A percentile compares a stretch with the other conserved stretches of the same genome.
phyloP scores from a whole-genome alignment of 2,888 invertebrate species.

The Drosophila histrio region DNA sequence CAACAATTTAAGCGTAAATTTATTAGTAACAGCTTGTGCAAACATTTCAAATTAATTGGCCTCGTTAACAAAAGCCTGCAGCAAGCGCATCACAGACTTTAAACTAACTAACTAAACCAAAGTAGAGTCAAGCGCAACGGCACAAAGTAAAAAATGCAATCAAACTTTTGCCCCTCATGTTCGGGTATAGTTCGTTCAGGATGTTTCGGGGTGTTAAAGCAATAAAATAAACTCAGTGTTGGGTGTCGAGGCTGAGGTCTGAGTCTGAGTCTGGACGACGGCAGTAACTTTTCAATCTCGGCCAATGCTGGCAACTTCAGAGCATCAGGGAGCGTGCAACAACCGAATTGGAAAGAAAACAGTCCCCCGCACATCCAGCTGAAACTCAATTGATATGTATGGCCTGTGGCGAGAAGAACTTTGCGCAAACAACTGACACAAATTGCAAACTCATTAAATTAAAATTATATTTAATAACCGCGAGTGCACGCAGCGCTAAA shows the following conservation, averaged over 20 bases:
- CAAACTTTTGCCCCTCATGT: constrained; percentile 71
- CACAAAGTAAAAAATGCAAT: constrained; percentile 64
- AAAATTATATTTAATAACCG: constrained; percentile 79
- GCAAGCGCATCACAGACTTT: constrained; percentile 52
- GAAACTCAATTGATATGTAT: constrained; percentile 70
- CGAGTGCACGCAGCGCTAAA: constrained; percentile 70
- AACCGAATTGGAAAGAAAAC: constrained; percentile 35
- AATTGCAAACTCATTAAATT: constrained; percentile 80
- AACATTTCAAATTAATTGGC: constrained; percentile 69
- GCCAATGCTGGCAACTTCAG: constrained; percentile 63
- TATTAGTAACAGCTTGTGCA: constrained; percentile 73
- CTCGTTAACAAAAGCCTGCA: constrained; percentile 67
- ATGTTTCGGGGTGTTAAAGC: constrained; percentile 66
- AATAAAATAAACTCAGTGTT: constrained; percentile 62
- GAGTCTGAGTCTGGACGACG: constrained; percentile 8
- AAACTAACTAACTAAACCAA: constrained; percentile 60
- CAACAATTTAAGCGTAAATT: constrained; percentile 76
- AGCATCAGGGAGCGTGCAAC: constrained; percentile 28
- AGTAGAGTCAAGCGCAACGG: constrained; percentile 51
- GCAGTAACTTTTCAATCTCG: constrained; percentile 76
- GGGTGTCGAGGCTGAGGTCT: neutral
- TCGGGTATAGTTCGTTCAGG: neutral
- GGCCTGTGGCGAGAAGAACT: constrained; percentile 54
- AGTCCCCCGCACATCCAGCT: neutral
- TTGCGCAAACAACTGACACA: constrained; percentile 74